Percentiles rank a stretch among this genome's conserved stretches.
phyloP scores from a whole-genome alignment of 1,140 invertebrate species.

The Micrasema minimum region DNA sequence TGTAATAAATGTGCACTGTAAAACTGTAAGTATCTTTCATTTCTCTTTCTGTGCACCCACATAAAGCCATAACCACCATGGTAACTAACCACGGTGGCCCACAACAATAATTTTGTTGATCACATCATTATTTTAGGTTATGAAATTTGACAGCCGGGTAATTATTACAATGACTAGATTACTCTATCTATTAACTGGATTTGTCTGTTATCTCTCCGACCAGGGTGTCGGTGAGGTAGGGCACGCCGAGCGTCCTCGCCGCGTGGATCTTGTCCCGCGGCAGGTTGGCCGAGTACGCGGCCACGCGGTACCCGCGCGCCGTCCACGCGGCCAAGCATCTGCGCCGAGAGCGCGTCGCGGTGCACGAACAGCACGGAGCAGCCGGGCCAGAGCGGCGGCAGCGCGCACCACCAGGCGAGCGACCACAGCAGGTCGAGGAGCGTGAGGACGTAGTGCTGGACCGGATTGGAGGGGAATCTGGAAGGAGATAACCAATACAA shows the following conservation, averaged over 20 bases:
- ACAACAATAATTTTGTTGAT: no score
- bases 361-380: constrained; percentile 74
- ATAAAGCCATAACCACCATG: no score
- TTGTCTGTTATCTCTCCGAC: constrained; percentile 62
- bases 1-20: no score
- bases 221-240: constrained; percentile 76
- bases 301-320: constrained; percentile 66
- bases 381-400: constrained; percentile 68
- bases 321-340: constrained; percentile 65
- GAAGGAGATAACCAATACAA: constrained; percentile 7
- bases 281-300: constrained; percentile 74
- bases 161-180: no score
- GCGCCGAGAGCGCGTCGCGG: constrained; percentile 76
- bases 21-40: no score
- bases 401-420: constrained; percentile 66
- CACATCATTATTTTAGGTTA: no score
- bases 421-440: constrained; percentile 68
- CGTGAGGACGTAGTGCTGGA: constrained; percentile 62
- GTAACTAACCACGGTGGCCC: no score
- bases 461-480: constrained; percentile 58
- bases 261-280: constrained; percentile 74
- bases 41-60: no score
- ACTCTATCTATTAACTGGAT: no score
- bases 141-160: no score
- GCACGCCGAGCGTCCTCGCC: constrained; percentile 67